Conservation (phyloP, 2,888 invertebrate genomes). For the Iphiclides podalirius region DNA sequence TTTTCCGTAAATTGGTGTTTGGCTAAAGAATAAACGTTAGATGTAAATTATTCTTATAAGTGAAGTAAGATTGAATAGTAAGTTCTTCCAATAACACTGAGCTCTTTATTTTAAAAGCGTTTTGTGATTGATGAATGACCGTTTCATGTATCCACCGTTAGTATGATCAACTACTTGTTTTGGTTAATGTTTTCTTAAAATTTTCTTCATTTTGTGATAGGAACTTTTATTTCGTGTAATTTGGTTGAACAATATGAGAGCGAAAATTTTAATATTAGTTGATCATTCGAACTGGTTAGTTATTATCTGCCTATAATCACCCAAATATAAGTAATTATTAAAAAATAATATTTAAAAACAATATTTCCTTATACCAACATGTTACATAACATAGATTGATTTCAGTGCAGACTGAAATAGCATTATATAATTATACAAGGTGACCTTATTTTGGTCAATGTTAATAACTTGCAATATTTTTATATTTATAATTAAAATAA, state of each 20-base stretch:
- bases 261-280: too few relatives aligned
- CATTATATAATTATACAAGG: conserved; percentile 42
- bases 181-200: conserved; percentile 1
- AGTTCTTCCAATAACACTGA: conserved; percentile 18
- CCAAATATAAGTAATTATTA: conserved; percentile 45
- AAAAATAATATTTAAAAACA: conserved; percentile 53
- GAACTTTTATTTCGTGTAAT: too few relatives aligned
- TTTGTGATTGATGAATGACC: conserved; percentile 47
- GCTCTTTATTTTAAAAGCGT: conserved; percentile 32
- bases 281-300: too few relatives aligned
- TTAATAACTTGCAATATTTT: conserved; percentile 58
- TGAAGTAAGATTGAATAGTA: conserved; percentile 26
- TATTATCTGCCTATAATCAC: too few relatives aligned
- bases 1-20: conserved; percentile 15
- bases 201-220: too few relatives aligned
- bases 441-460: conserved; percentile 46
- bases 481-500: conserved; percentile 38
- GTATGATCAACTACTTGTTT: conserved; percentile 48
- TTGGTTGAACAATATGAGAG: too few relatives aligned
- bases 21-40: conserved; percentile 5
- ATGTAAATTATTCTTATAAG: conserved; percentile 21
- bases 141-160: conserved; percentile 56
- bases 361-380: conserved; percentile 49
- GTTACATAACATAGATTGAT: conserved; percentile 39
- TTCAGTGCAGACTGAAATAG: conserved; percentile 41